Base-by-base conservation (phyloP, 2,113 vertebrate species). In the Asarcornis scutulata region DNA sequence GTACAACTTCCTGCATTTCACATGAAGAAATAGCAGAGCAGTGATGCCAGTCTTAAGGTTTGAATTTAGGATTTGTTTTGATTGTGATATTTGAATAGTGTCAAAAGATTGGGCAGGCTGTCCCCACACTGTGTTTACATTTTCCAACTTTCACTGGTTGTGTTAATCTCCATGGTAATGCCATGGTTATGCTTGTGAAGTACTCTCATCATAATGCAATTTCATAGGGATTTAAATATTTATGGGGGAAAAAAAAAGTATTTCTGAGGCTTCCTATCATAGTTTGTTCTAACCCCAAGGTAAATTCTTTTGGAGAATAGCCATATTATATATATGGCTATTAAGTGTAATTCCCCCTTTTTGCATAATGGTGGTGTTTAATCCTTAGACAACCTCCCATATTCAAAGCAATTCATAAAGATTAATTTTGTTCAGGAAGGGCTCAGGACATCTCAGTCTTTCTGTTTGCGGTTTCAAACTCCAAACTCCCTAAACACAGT, bases 91-190 rank as follows among this genome's bases (percentile, higher is more conserved):
- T 67, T 77, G 72, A 93, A 50, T 68, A 29, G 50, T 85, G 64
- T 63, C 59, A 86, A 66, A 92, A 89, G 44, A 91, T 63, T 40
- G 67, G 72, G 68, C 55, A 71, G 85, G 46, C 82, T 79, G 67
- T 72, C 50, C 66, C 69, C 81, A 74, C 59, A 34, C 59, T 59
- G 27, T 63, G 62, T 93, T 92, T 82, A 78, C 25, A 36, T 84
- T 92, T 96, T 84, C 58, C 80, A 86, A 11, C 62, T 66, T 84
- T 68, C 46, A 60, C 76, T 91, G 73, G 29, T 55, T 95, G 27
- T 87, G 73, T 72, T 95, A 73, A 96, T 95, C 83, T 95, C 83
- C 91, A 89, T 82, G 77, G 93, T 79, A 91, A 92, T 91, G 44
- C 66, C 67, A 52, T 77, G 75, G 91, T 87, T 96, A 84, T 94